Base-by-base conservation (phyloP, 1,140 invertebrate genomes). In the Pseudobourletiella spinata region DNA sequence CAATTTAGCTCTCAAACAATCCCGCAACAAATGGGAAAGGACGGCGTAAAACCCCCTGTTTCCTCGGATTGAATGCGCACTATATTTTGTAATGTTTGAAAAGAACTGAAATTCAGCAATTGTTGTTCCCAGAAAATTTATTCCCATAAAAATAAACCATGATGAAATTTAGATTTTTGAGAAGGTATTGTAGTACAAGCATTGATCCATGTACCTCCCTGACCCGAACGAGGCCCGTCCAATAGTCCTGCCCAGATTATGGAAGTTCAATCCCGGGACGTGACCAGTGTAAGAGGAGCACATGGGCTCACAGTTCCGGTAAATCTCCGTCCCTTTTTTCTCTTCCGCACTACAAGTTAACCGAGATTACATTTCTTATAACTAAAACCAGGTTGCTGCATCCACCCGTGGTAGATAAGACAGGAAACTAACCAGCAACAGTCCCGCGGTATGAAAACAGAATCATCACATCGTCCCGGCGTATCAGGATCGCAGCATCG, bases 151-250 rank as follows among this genome's bases (percentile, higher is more conserved):
- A n/a, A n/a, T n/a, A n/a, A n/a, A n/a, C n/a, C n/a, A n/a, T n/a
- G n/a, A n/a, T n/a, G n/a, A n/a, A n/a, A n/a, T n/a, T n/a, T n/a
- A 48, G 11, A 25, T 48, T 48, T n/a, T n/a, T 18, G 46, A n/a
- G 22, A 20, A 25, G 6, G 66, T 68, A 43, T 68, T 68, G 32
- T 57, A 62, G 52, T 62, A 68, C 11, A 68, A 62, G 24, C 67
- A 69, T 20, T 64, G 61, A 22, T 66, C 39, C 61, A 66, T 66
- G 44, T 66, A 69, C n/a, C 64, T 60, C 42, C 63, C 63, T 3
- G 57, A 63, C 2, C 67, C 67, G 57, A 60, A 69, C 50, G 67
- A 61, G 16, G 64, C 67, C 15, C 56, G 39, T 3, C 59, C 64
- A 24, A 52, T 57, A 15, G 64, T 64, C 1, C 64, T 50, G 35